Base-by-base conservation (phyloP, 2,113 vertebrate genomes). In the Haemorhous mexicanus region DNA sequence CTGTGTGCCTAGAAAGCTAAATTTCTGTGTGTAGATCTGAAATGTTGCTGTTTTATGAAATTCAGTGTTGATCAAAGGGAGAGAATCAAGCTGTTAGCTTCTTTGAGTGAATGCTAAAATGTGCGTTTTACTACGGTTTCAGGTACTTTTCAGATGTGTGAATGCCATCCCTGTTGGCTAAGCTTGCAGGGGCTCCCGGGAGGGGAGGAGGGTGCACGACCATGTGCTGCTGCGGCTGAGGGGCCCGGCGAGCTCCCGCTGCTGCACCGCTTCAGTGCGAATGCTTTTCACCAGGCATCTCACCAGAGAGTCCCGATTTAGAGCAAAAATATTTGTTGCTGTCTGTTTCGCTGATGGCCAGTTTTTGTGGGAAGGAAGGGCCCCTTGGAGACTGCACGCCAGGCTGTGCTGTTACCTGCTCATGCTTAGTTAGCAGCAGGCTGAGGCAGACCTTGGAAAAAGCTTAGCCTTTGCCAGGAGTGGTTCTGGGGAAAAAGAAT, bases 141-240 rank as follows among this genome's bases (percentile, higher is more conserved):
- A 76, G 59, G 33, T 83, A 55, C 26, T 67, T 84, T 70, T 67
- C 47, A 79, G 63, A 2, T 24, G 27, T 16, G 6, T 27, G 56
- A 46, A n/a, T 39, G 12, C 72, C 39, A 14, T 12, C 30, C 39
- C 21, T 62, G 33, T 26, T 19, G 32, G 53, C n/a, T 43, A 2
- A 33, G 61, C 64, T 43, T 18, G 27, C 52, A 27, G n/a, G 9
- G 59, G 24, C 81, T 82, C 35, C 47, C 1, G 0, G 37, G 49
- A 52, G 77, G 49, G 47, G 43, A 49, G 32, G 16, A 30, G 1
- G 2, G 2, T 3, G 23, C 47, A 27, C 77, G 32, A 33, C 66
- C 0, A 0, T 20, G 47, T 9, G 21, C 55, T 0, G 3, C 72
- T 39, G 77, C 0, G 5, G 47, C 73, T 8, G 23, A 8, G 43